Evolutionary conservation across 2,888 invertebrate species (phyloP).

Genomic region (Heliconius sara): DNA sequence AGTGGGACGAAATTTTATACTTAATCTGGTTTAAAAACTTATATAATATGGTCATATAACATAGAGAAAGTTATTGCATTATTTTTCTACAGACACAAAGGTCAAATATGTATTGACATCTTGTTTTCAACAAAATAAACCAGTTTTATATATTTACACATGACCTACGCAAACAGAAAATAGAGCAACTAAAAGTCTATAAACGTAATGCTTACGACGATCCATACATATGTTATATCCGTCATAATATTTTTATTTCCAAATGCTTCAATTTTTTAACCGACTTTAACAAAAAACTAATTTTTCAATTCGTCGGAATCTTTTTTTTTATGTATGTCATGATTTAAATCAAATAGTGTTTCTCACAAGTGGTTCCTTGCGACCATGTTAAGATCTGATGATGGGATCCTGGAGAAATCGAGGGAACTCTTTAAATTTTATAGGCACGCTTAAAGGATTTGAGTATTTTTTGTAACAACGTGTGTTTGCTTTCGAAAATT

Average conservation of each 20-base stretch:
- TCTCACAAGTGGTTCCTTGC: too few species aligned
- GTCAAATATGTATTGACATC: conserved; percentile 20
- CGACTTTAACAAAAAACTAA: too few species aligned
- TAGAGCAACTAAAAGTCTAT: background rate
- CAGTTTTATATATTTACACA: background rate
- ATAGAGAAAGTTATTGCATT: conserved; percentile 34
- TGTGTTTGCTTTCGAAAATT: too few species aligned
- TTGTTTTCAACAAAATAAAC: conserved; percentile 3
- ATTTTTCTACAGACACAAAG: conserved; percentile 17
- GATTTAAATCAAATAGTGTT: too few species aligned
- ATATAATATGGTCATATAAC: conserved; percentile 21
- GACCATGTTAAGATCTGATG: too few species aligned
- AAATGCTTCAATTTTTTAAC: background rate
- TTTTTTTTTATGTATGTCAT: too few species aligned
- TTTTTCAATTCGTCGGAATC: too few species aligned
- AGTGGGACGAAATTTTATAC: conserved; percentile 3
- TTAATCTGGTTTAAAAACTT: conserved; percentile 24
- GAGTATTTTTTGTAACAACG: too few species aligned
- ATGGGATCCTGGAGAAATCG: too few species aligned
- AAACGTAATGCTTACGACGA: background rate
- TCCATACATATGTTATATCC: background rate
- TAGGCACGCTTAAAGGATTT: too few species aligned
- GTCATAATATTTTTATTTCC: background rate
- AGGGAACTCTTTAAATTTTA: too few species aligned
- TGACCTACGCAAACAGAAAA: background rate